Percentiles rank a stretch among this genome's conserved stretches.
Evolutionary conservation across 2,113 vertebrate species (phyloP).

Genomic region (Bostrychus sinensis): DNA sequence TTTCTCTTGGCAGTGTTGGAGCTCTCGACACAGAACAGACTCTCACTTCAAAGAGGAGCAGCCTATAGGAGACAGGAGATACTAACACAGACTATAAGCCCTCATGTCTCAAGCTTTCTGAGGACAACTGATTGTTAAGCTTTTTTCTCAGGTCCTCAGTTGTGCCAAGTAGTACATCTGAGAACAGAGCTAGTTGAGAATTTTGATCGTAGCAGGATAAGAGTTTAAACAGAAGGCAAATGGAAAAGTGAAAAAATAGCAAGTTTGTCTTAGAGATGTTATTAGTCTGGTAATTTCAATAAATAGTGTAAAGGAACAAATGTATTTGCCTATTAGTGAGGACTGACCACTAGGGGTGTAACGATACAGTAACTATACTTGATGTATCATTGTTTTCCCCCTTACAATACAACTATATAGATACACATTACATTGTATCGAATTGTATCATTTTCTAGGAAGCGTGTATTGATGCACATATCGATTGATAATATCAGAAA

Average conservation of each 20-base stretch:
- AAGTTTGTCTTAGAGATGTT: no score
- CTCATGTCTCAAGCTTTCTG: slow-evolving; percentile 21
- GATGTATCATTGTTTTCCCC: no score
- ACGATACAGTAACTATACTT: no score
- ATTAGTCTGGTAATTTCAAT: no score
- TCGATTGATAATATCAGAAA: no score
- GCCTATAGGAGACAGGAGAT: slow-evolving; percentile 44
- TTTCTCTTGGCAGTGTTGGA: slow-evolving; percentile 34
- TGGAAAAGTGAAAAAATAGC: neutral
- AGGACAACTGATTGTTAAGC: slow-evolving; percentile 32
- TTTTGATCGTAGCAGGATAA: slow-evolving; percentile 29
- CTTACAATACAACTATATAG: no score
- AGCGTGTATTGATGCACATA: no score
- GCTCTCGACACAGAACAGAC: slow-evolving; percentile 49
- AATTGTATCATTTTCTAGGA: no score
- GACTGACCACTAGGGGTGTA: no score
- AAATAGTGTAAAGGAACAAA: no score
- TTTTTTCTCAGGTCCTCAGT: slow-evolving; percentile 41
- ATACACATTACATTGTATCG: no score
- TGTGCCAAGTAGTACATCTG: slow-evolving; percentile 39
- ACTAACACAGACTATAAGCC: slow-evolving; percentile 1
- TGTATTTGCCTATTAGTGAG: no score
- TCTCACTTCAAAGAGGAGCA: slow-evolving; percentile 60
- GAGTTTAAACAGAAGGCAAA: neutral
- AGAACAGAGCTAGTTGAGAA: slow-evolving; percentile 23